Base-by-base conservation (phyloP, 2,797 vertebrate species). In the Lateolabrax maculatus region DNA sequence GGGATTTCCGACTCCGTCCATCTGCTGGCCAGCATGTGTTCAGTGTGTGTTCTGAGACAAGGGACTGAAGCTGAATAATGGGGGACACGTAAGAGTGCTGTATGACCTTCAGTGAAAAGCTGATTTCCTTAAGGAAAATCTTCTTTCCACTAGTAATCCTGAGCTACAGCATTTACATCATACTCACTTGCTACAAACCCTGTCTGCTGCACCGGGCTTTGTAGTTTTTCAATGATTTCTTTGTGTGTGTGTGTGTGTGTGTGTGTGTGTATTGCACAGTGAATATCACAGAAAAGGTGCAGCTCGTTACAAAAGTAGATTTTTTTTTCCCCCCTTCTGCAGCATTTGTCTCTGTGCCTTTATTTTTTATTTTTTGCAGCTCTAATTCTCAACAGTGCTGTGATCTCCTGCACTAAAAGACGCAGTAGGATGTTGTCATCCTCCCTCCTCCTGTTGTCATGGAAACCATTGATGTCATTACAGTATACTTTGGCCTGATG, bases 381-480 rank as follows among this genome's bases (percentile, higher is more conserved):
- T 81, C 79, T 87, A 76, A 84, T 84, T 73, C 76, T 31, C 61
- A 88, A 57, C 75, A 66, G 68, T 23, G 74, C 77, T 82, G 76
- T 84, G 88, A 91, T 92, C 90, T 81, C 77, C 85, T 71, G 76
- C 87, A 83, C 79, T 67, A 69, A 88, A 88, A 86, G 75, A 90
- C 72, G 77, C 83, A 85, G 81, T 77, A 79, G 88, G 85, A 91
- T 92, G 92, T 91, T 93, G 92, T 94, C 91, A 91, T 93, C 87
- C 87, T 58, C 86, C 87, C 89, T 78, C 88, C 86, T 81, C 91
- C 84, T 49, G 95, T 97, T 95, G 94, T 93, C 96, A 93, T 87
- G 91, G 94, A 91, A 93, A 97, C 95, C 78, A 93, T 90, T 96
- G 96, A 96, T 96, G 96, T 96, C 95, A 96, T 90, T 84, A 90